These are phyloP conservation scores for Falco naumanni DNA, from an alignment of 2,797 vertebrate genomes.

Conservation along the genomic window DNA sequence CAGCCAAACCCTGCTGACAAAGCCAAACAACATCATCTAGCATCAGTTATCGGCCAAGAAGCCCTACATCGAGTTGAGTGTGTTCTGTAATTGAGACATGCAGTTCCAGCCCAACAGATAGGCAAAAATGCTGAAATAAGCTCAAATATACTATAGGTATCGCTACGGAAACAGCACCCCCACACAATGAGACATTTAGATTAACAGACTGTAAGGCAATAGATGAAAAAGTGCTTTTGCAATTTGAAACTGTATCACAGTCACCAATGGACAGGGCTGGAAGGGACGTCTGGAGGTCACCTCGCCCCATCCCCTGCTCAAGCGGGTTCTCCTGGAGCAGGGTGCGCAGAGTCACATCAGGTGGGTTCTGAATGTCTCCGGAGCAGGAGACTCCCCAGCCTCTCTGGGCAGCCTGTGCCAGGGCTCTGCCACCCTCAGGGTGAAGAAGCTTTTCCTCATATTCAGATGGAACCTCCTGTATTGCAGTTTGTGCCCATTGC, in stretches of 20 bases:
- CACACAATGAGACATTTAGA: not conserved
- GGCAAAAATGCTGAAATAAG: not conserved
- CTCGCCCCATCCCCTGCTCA: no score
- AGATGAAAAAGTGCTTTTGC: not conserved
- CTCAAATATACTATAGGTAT: not conserved
- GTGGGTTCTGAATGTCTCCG: no score
- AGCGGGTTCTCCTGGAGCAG: no score
- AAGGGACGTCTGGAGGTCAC: no score
- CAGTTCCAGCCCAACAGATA: not conserved
- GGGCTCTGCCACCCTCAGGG: no score
- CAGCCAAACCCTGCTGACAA: not conserved
- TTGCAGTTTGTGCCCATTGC: no score
- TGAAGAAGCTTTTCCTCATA: no score
- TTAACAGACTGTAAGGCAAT: not conserved
- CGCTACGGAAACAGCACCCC: not conserved
- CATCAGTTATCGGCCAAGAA: not conserved
- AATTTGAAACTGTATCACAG: not conserved
- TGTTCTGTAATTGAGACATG: not conserved
- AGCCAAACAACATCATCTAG: not conserved
- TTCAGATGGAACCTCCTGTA: no score
- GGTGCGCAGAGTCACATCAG: no score
- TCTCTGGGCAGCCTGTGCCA: no score
- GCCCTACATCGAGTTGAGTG: not conserved
- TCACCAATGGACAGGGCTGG: no score
- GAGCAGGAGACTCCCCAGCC: no score